A percentile compares a stretch with the other conserved stretches of the same genome.
phyloP scores from a whole-genome alignment of 2,797 vertebrate genomes.

The Anisognathus igniventris region DNA sequence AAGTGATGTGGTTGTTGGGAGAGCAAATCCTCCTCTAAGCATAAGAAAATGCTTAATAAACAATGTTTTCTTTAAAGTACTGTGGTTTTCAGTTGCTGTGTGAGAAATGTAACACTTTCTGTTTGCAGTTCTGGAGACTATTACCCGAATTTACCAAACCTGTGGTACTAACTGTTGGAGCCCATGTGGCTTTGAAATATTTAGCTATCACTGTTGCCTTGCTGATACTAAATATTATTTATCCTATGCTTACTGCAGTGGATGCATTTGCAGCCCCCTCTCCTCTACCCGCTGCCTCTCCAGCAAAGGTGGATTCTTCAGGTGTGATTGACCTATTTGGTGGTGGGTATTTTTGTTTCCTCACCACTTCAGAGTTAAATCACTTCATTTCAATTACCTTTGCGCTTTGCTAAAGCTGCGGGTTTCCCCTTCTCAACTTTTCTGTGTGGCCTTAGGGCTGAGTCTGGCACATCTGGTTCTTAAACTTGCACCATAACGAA shows the following conservation, averaged over 20 bases:
- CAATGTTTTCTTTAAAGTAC: not conserved
- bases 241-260: conserved; percentile 77
- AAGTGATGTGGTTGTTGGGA: not conserved
- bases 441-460: not conserved
- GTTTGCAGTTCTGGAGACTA: conserved; percentile 44
- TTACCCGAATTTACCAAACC: not conserved
- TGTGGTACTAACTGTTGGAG: not conserved
- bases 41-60: not conserved
- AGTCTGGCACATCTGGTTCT: not conserved
- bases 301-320: conserved; percentile 85
- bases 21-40: not conserved
- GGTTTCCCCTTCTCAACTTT: not conserved
- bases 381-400: conserved; percentile 55
- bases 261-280: conserved; percentile 85
- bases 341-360: conserved; percentile 88
- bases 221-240: conserved; percentile 63
- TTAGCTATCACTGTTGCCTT: conserved; percentile 42
- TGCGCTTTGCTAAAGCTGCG: not conserved
- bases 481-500: not conserved
- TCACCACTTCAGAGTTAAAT: conserved; percentile 42
- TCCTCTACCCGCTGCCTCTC: conserved; percentile 80
- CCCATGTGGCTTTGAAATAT: conserved; percentile 32
- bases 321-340: conserved; percentile 95
- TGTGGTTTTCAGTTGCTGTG: conserved; percentile 24
- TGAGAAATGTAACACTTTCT: conserved; percentile 47